Conservation (phyloP, 2,797 vertebrate species). For the Xenentodon cancila region DNA sequence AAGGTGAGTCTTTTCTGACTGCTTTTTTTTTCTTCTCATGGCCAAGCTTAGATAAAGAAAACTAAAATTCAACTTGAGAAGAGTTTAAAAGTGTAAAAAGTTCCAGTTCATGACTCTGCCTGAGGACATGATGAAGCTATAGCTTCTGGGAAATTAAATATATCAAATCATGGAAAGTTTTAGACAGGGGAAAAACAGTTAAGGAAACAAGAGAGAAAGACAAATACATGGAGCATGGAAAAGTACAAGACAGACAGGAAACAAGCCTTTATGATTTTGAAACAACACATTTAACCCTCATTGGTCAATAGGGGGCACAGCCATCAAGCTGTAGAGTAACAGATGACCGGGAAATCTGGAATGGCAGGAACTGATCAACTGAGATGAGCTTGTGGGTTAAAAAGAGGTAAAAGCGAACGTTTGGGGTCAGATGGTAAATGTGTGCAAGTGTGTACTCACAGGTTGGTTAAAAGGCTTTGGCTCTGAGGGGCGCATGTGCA, state of each 20-base stretch:
- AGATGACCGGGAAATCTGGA: constrained; percentile 10
- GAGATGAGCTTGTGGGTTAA: constrained; percentile 9
- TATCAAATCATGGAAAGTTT: constrained; percentile 6
- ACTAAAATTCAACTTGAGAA: constrained; percentile 7
- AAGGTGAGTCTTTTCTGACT: no score
- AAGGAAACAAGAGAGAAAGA: constrained; percentile 3
- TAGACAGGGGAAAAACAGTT: not conserved
- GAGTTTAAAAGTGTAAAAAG: constrained; percentile 17
- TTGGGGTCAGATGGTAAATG: not conserved
- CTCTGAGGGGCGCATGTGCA: constrained; percentile 99
- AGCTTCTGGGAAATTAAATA: constrained; percentile 7
- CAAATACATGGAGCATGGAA: not conserved
- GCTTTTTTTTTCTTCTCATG: constrained; percentile 6
- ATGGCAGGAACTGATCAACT: constrained; percentile 8
- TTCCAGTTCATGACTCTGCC: constrained; percentile 16
- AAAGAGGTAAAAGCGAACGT: not conserved
- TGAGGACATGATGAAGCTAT: not conserved
- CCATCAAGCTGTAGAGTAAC: constrained; percentile 51
- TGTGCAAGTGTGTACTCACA: constrained; percentile 74
- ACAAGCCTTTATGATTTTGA: constrained; percentile 13
- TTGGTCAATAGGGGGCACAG: constrained; percentile 75
- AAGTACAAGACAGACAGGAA: constrained; percentile 16
- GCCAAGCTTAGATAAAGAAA: constrained; percentile 11
- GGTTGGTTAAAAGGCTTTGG: constrained; percentile 98
- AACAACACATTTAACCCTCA: constrained; percentile 45